Evolutionary conservation across 2,113 vertebrate species (phyloP), one percentile per base, ranked within the genome.

Genomic region (Phoxinus phoxinus): DNA sequence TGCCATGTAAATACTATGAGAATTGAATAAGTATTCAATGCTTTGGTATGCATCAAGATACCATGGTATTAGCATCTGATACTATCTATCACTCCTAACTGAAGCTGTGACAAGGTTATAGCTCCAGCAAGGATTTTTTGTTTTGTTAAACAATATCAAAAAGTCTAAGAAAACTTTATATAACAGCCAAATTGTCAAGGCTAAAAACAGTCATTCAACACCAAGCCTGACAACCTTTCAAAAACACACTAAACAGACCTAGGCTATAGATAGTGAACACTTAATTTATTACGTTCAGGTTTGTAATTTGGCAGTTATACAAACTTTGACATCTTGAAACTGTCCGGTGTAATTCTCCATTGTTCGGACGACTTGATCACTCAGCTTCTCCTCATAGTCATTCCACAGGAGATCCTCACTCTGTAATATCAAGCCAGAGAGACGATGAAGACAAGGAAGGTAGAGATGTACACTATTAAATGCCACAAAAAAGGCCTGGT

Each of bases 321-420:
- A 25, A 32, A 98, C 97, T 96, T 98, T 99, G 73, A 97, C 93
- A 23, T 98, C 97, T 0, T 93, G 92, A 58, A 99, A 99, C 93
- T 99, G 97, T 65, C 94, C 91, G 3, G 97, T 94, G 76, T 99
- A 99, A 89, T 97, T 98, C 90, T 99, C 97, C 97, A 99, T 96
- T 85, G 96, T 95, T 37, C 95, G 93, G 87, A 98, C 74, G 0
- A 95, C 94, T 90, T 99, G 98, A 93, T 98, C 97, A 0, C 89
- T 93, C 83, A 98, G 15, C 90, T 99, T 99, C 12, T 97, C 96
- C 85, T 98, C 98, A 11, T 95, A 99, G 90, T 99, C 98, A 0
- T 96, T 97, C 97, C 97, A 98, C 65, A 99, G 94, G 72, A 99
- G 95, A 84, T 99, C 96, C 44, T 98, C 96, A 91, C 96, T 98